These are phyloP conservation scores for Diadumene lineata DNA, from an alignment of 92 coral and sea anemone species.

Conservation along the genomic window DNA sequence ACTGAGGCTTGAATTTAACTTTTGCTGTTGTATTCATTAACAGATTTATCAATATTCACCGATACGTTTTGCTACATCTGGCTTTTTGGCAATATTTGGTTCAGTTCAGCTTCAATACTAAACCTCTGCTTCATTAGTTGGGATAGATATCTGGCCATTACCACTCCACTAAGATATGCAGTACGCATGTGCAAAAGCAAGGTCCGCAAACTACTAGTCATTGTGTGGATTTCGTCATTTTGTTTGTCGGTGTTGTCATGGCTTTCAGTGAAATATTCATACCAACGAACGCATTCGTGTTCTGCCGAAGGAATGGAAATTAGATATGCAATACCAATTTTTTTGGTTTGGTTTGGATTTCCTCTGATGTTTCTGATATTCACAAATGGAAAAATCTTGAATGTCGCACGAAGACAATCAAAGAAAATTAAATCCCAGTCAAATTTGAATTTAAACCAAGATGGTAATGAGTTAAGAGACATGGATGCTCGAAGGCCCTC, in stretches of 20 bases:
- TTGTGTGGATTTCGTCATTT: slow-evolving; percentile 50
- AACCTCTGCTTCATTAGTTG: slow-evolving; percentile 79
- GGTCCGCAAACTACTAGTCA: slow-evolving; percentile 39
- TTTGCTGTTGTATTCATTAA: too few relatives aligned
- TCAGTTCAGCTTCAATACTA: slow-evolving; percentile 62
- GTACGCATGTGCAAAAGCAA: slow-evolving; percentile 60
- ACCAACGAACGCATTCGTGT: slow-evolving; percentile 39
- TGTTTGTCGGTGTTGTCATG: slow-evolving; percentile 26
- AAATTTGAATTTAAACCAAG: background rate
- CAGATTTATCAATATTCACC: slow-evolving; percentile 60
- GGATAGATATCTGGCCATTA: slow-evolving; percentile 78
- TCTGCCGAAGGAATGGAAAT: slow-evolving; percentile 48
- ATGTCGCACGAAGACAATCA: slow-evolving; percentile 52
- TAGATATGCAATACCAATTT: slow-evolving; percentile 38
- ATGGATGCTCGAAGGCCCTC: background rate
- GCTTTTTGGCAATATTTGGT: slow-evolving; percentile 55
- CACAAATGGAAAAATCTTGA: slow-evolving; percentile 56
- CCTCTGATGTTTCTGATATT: slow-evolving; percentile 60
- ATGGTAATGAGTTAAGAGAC: background rate
- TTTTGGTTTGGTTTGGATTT: slow-evolving; percentile 22
- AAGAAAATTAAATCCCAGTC: slow-evolving; percentile 40
- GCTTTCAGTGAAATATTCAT: slow-evolving; percentile 21
- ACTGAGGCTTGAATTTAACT: too few relatives aligned
- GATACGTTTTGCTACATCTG: slow-evolving; percentile 43
- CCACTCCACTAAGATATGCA: slow-evolving; percentile 64